These are phyloP conservation scores for Acanthacorydalis orientalis DNA, from an alignment of 2,888 invertebrate genomes.

Conservation along the genomic window DNA sequence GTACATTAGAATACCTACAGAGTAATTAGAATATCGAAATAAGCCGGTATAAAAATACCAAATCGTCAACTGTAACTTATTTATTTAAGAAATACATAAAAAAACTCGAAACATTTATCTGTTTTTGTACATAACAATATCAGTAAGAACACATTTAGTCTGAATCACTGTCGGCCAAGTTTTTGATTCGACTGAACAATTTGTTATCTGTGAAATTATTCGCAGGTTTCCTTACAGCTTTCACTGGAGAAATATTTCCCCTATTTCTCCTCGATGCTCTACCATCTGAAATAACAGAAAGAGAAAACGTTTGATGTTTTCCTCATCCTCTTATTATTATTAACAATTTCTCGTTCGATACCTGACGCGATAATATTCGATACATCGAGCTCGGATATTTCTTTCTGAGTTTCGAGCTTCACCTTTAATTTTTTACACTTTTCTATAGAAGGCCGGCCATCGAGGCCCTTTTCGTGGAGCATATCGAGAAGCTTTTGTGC, in stretches of 20 bases:
- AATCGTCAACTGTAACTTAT: no score
- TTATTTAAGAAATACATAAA: no score
- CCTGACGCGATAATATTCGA: slow-evolving; percentile 1
- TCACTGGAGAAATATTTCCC: neutral
- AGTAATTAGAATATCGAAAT: no score
- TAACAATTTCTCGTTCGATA: neutral
- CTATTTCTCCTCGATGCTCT: neutral
- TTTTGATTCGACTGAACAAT: slow-evolving; percentile 1
- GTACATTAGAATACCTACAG: no score
- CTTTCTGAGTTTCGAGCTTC: slow-evolving; percentile 1
- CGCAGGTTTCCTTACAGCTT: neutral
- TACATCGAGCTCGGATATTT: neutral
- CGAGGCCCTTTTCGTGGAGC: slow-evolving; percentile 1
- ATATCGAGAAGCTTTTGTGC: neutral
- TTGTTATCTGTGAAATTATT: neutral
- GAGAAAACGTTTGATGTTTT: neutral
- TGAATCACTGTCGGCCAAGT: neutral
- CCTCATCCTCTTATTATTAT: neutral
- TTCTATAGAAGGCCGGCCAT: neutral
- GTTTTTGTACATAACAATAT: slow-evolving; percentile 8
- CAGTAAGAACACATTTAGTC: neutral
- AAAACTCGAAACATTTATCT: slow-evolving; percentile 4
- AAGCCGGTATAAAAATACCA: no score
- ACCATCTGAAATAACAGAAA: neutral
- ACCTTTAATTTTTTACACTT: slow-evolving; percentile 1